These are phyloP conservation scores for Tyrophagus putrescentiae DNA, from an alignment of 1,140 invertebrate species.

Conservation along the genomic window DNA sequence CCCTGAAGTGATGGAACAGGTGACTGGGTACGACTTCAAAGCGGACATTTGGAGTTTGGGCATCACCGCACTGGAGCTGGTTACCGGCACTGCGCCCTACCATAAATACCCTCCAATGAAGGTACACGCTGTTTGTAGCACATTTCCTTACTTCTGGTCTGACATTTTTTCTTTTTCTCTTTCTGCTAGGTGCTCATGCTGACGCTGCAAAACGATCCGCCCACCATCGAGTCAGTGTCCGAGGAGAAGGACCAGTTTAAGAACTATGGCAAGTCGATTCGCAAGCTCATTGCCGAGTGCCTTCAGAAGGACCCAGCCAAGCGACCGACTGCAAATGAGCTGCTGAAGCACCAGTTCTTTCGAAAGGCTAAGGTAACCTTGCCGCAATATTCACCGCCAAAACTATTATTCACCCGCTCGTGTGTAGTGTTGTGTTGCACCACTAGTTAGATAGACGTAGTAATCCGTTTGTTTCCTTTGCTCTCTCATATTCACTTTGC, in stretches of 20 bases:
- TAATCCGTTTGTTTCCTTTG: background rate
- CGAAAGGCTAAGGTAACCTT: conserved; percentile 71
- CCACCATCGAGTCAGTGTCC: conserved; percentile 81
- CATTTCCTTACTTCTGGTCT: conserved; percentile 1
- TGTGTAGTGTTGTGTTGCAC: no score
- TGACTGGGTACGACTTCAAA: conserved; percentile 96
- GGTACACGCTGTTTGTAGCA: conserved; percentile 34
- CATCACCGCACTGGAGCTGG: conserved; percentile 97
- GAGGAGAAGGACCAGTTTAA: conserved; percentile 97
- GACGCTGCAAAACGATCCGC: conserved; percentile 94
- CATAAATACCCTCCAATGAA: conserved; percentile 99
- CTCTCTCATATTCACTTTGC: conserved; percentile 22
- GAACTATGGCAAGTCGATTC: conserved; percentile 88
- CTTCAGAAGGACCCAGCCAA: conserved; percentile 87
- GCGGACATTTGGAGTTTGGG: conserved; percentile 99
- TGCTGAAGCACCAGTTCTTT: conserved; percentile 96
- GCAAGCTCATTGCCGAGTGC: conserved; percentile 86
- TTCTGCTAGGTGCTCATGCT: conserved; percentile 62
- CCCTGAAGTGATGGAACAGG: conserved; percentile 99
- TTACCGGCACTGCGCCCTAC: conserved; percentile 94
- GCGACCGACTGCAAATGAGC: conserved; percentile 85
- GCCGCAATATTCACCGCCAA: background rate
- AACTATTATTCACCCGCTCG: conserved; percentile 8
- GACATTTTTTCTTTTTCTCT: conserved; percentile 13
- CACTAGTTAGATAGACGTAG: no score